A percentile compares a stretch with the other conserved stretches of the same genome.
phyloP scores from a whole-genome alignment of 2,797 vertebrate species.

The Mormyrus hasselquistii region DNA sequence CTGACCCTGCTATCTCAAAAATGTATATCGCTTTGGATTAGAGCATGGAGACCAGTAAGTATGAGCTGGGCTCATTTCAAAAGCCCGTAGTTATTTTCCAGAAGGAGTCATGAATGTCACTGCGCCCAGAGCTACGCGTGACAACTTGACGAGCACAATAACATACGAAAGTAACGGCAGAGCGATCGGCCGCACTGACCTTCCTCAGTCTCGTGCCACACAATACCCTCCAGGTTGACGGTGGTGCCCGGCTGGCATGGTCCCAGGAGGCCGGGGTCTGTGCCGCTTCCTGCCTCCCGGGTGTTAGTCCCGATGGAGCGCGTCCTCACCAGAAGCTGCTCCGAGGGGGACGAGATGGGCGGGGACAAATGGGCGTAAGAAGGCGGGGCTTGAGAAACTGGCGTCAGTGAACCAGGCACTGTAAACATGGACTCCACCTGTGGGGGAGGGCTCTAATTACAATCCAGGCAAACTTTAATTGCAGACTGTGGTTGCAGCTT shows the following conservation, averaged over 20 bases:
- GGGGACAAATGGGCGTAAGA: conserved; percentile 62
- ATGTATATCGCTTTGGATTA: not conserved
- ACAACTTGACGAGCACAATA: not conserved
- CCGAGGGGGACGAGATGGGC: conserved; percentile 72
- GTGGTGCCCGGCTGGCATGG: conserved; percentile 96
- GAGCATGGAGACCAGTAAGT: not conserved
- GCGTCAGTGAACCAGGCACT: conserved; percentile 74
- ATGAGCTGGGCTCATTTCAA: not conserved
- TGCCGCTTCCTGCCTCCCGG: conserved; percentile 77
- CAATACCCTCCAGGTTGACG: conserved; percentile 96
- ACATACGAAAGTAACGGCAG: not conserved
- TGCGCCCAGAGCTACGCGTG: not conserved
- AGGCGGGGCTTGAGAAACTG: conserved; percentile 68
- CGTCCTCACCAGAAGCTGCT: conserved; percentile 83
- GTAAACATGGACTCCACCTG: conserved; percentile 90
- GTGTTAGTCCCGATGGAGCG: conserved; percentile 94
- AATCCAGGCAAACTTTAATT: conserved; percentile 26
- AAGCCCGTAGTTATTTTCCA: not conserved
- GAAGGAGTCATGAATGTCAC: not conserved
- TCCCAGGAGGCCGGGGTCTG: conserved; percentile 81
- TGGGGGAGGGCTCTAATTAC: conserved; percentile 48
- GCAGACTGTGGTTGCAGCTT: not conserved
- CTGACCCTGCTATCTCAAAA: not conserved
- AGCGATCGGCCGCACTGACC: conserved; percentile 55
- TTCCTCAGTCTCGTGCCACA: conserved; percentile 98